These are phyloP conservation scores for Dichetophora obliterata DNA, from an alignment of 2,888 invertebrate species.

Conservation along the genomic window DNA sequence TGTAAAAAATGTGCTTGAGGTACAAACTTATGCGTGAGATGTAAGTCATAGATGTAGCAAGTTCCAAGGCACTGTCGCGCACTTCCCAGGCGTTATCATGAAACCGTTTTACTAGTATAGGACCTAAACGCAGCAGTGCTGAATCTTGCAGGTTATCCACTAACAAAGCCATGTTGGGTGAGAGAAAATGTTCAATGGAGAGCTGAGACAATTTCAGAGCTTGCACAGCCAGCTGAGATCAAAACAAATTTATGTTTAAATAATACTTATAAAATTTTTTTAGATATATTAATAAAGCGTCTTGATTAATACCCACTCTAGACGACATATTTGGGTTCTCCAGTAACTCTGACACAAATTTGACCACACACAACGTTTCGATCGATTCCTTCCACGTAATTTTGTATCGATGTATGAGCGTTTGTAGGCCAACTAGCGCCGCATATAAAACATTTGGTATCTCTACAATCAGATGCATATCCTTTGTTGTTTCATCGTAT, in stretches of 20 bases:
- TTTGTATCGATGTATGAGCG: slow-evolving; percentile 77
- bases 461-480: slow-evolving; percentile 66
- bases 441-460: slow-evolving; percentile 74
- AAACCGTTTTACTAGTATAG: slow-evolving; percentile 77
- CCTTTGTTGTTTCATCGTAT: not conserved
- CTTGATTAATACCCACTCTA: slow-evolving; percentile 66
- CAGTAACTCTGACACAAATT: slow-evolving; percentile 72
- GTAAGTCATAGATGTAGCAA: slow-evolving; percentile 78
- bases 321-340: slow-evolving; percentile 71
- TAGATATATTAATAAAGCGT: no score
- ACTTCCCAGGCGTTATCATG: slow-evolving; percentile 85
- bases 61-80: slow-evolving; percentile 81
- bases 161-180: slow-evolving; percentile 81
- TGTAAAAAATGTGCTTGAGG: not conserved
- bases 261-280: not conserved
- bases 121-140: slow-evolving; percentile 76
- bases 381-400: slow-evolving; percentile 84
- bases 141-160: slow-evolving; percentile 77
- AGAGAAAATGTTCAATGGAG: slow-evolving; percentile 81
- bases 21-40: slow-evolving; percentile 80
- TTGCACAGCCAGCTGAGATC: slow-evolving; percentile 77
- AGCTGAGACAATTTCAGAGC: slow-evolving; percentile 79
- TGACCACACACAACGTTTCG: slow-evolving; percentile 78
- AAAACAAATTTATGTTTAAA: slow-evolving; percentile 9
- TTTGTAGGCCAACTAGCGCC: slow-evolving; percentile 77